Base-by-base conservation (phyloP, 2,797 vertebrate genomes). In the Sebastes baramenuke region DNA sequence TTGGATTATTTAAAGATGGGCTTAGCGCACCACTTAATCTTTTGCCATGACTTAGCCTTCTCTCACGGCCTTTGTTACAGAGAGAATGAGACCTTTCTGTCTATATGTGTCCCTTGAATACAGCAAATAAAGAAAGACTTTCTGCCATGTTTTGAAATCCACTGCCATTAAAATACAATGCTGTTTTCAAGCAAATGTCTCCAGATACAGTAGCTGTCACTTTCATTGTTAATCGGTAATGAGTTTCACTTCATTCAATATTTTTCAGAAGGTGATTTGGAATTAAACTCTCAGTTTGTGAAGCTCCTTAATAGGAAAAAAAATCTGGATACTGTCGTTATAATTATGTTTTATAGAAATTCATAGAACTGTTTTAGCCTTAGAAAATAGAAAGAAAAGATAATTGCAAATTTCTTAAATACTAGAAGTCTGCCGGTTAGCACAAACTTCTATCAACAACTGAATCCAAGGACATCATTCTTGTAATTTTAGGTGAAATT, bases 1-100 rank as follows among this genome's bases (percentile, higher is more conserved):
- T 75, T 87, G 82, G 87, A 84, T 90, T 92, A 90, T 92, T 89
- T 88, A 89, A 89, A 88, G 83, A 87, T 81, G 68, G 75, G 81
- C 32, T 92, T 82, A 88, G 77, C 9, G 7, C 27, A 1, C n/a
- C 80, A 60, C 79, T 86, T 91, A 84, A 90, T 91, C 82, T 80
- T 79, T 85, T 74, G 72, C 83, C 71, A 67, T 82, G 84, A 87
- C 55, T 81, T 74, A 70, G 69, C 62, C 49, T 55, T 49, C 75
- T 79, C 73, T 60, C 60, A 22, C 76, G 38, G 76, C 69, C 65
- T 84, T 82, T 77, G 72, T 87, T 77, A 46, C 58, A 70, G 59
- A 79, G 49, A 62, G 62, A 83, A 79, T 69, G 22, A 52, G 58
- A 77, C 52, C 64, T 60, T 83, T 64, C 66, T 60, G 5, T 70